A percentile compares a stretch with the other conserved stretches of the same genome.
phyloP scores from a whole-genome alignment of 2,797 vertebrate genomes.

The Aeoliscus strigatus region DNA sequence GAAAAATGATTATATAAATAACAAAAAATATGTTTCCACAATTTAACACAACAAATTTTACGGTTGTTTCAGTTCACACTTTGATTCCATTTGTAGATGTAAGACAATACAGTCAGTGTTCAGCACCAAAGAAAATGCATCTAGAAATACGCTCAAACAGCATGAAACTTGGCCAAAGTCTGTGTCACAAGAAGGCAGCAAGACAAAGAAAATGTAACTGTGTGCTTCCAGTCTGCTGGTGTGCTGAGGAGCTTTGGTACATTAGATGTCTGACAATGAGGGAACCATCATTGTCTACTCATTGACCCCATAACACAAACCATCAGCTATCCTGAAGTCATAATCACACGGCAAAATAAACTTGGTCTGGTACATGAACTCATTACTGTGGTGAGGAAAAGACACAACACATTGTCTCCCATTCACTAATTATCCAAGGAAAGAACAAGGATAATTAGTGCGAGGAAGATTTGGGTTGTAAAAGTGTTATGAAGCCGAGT shows the following conservation, averaged over 20 bases:
- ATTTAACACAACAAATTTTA: no score
- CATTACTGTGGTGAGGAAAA: constrained; percentile 19
- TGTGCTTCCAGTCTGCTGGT: background rate
- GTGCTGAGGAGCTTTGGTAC: constrained; percentile 4
- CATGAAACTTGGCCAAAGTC: no score
- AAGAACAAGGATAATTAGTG: constrained; percentile 21
- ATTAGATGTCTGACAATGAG: constrained; percentile 1
- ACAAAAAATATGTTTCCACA: no score
- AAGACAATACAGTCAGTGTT: constrained; percentile 18
- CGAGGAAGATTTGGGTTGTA: constrained; percentile 11
- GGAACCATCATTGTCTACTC: background rate
- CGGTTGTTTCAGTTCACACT: no score
- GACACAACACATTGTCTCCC: constrained; percentile 8
- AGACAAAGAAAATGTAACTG: no score
- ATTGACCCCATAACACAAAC: background rate
- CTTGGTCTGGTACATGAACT: constrained; percentile 5
- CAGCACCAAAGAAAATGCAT: constrained; percentile 9
- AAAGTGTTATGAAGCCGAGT: constrained; percentile 20
- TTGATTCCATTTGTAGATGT: constrained; percentile 23
- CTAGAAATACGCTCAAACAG: background rate
- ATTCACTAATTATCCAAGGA: constrained; percentile 19
- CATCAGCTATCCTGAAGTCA: background rate
- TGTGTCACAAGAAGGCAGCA: constrained; percentile 2
- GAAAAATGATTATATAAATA: no score
- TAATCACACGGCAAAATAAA: no score